Base-by-base conservation (phyloP, 2,113 vertebrate genomes). In the Cyprinus carpio region DNA sequence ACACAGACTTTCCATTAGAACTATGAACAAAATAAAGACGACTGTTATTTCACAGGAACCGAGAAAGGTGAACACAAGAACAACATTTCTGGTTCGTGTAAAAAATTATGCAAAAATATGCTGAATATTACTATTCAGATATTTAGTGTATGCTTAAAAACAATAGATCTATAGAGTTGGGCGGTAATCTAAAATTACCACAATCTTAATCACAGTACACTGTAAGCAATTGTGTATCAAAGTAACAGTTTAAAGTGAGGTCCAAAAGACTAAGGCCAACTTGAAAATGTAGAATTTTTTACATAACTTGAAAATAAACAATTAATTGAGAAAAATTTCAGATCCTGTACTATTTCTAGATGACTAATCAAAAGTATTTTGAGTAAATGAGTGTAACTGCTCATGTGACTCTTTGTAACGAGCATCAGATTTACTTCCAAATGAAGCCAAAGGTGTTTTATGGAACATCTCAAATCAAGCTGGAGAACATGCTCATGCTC, bases 1-100 rank as follows among this genome's bases (percentile, higher is more conserved):
- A 99, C 96, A 98, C 96, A 97, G 98, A 99, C 97, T 99, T 99
- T 95, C 98, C 97, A 95, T 99, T 98, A 96, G 97, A 98, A 98
- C 98, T 99, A 96, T 94, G 94, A 96, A 97, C 94, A 96, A 95
- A 98, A 98, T 95, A 97, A 97, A 98, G 93, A 97, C 27, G 89
- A 18, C 91, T 85, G 93, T 95, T 95, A 95, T 92, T 94, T 89
- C 89, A 92, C 89, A 91, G 93, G 93, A 92, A 92, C 91, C 91
- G 88, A 92, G 89, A 92, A 92, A 90, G 75, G 88, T 90, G 84
- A 51, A 92, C 87, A 92, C 87, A 93, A 83, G 87, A 91, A 88
- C 80, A 93, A 84, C 89, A 93, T 91, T 91, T 93, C 88, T 92
- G 91, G 85, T 92, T 93, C 90, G 91, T 90, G 86, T 89, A 89